Evolutionary conservation across 2,888 invertebrate genomes (phyloP).

Genomic region (Eristalis arbustorum): DNA sequence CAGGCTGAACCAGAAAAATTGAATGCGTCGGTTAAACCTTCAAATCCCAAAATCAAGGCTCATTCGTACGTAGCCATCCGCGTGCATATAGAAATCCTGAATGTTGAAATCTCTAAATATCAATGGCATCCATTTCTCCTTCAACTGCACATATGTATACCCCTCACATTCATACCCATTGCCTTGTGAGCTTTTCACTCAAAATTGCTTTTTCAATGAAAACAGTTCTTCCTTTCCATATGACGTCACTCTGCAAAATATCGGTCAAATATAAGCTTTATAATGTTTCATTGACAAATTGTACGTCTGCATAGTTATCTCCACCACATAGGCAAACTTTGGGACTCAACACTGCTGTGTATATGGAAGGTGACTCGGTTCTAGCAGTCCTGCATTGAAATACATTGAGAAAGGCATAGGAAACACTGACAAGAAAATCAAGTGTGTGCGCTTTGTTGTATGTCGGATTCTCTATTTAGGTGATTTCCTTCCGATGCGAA

Average conservation of each 20-base stretch:
- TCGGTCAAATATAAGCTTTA: constrained; percentile 64
- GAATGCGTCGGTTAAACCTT: constrained; percentile 62
- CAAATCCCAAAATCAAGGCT: background rate
- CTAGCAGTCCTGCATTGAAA: constrained; percentile 25
- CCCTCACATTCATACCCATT: constrained; percentile 56
- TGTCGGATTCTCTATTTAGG: constrained; percentile 55
- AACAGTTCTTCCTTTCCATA: constrained; percentile 41
- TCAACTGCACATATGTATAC: constrained; percentile 9
- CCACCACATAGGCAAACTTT: constrained; percentile 3
- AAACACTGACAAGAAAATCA: constrained; percentile 30
- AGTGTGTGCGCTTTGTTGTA: constrained; percentile 32
- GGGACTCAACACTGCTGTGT: background rate
- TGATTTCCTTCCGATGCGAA: constrained; percentile 59
- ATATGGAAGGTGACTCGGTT: constrained; percentile 15
- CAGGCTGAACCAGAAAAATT: constrained; percentile 72
- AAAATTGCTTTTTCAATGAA: constrained; percentile 60
- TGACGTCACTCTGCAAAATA: constrained; percentile 66
- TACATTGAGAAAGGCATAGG: constrained; percentile 65
- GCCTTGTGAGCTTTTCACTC: constrained; percentile 54
- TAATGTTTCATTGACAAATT: constrained; percentile 69
- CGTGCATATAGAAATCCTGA: background rate
- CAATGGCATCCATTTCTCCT: constrained; percentile 14
- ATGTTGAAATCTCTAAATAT: background rate
- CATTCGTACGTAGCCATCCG: background rate
- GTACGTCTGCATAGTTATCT: constrained; percentile 57